Conservation (phyloP, 2,797 vertebrate species). For the Tachyglossus aculeatus region DNA sequence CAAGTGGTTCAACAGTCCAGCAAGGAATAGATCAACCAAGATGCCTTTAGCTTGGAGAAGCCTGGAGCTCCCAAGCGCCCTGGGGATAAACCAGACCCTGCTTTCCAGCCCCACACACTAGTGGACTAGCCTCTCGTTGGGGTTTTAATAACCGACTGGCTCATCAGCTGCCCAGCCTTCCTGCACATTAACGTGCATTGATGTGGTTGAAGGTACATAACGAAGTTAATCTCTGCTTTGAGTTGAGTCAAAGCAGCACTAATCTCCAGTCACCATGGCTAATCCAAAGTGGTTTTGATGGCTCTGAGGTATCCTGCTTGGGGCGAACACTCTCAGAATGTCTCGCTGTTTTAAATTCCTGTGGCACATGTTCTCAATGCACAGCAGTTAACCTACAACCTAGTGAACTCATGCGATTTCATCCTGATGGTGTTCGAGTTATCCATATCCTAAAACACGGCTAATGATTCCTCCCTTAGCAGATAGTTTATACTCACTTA, state of each 20-base stretch:
- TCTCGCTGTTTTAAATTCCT: not conserved
- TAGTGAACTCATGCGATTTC: not conserved
- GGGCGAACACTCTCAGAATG: not conserved
- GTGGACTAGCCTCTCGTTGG: too few relatives aligned
- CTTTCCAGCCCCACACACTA: too few relatives aligned
- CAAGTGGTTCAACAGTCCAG: too few relatives aligned
- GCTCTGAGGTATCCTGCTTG: not conserved
- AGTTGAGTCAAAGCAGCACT: not conserved
- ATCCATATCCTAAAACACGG: not conserved
- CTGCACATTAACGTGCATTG: not conserved
- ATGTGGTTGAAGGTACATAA: not conserved
- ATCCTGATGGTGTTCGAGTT: not conserved
- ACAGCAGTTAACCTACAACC: too few relatives aligned
- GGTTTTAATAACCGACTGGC: too few relatives aligned
- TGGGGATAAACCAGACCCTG: too few relatives aligned
- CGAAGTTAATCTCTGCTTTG: not conserved
- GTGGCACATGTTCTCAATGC: too few relatives aligned
- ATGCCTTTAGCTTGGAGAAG: too few relatives aligned
- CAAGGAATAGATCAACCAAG: too few relatives aligned
- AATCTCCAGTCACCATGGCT: conserved; percentile 15
- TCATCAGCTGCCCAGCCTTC: too few relatives aligned
- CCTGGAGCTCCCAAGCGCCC: too few relatives aligned
- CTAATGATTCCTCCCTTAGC: not conserved
- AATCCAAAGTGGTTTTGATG: not conserved
- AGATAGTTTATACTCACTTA: not conserved